Evolutionary conservation across 1,140 invertebrate genomes (phyloP).

Genomic region (Saccostrea cuccullata): DNA sequence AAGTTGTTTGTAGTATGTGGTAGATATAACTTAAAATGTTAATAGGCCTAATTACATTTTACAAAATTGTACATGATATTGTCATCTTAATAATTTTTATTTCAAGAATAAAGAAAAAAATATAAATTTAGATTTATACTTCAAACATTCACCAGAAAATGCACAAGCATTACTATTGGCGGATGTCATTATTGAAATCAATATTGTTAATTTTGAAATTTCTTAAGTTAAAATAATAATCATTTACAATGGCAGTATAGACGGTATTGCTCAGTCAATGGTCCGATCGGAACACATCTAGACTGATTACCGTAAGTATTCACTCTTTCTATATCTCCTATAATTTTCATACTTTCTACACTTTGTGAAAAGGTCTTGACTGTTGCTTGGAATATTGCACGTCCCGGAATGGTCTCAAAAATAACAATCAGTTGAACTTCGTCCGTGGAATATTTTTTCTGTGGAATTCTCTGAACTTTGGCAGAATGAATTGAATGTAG

Average conservation of each 20-base stretch:
- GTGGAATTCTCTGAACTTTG: not conserved
- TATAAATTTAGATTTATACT: too few relatives aligned
- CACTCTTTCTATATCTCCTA: not conserved
- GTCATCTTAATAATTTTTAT: too few relatives aligned
- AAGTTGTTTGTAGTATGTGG: too few relatives aligned
- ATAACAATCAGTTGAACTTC: not conserved
- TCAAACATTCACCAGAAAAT: too few relatives aligned
- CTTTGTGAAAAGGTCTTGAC: not conserved
- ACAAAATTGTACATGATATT: too few relatives aligned
- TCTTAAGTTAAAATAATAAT: not conserved
- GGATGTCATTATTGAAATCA: too few relatives aligned
- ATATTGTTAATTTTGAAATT: too few relatives aligned
- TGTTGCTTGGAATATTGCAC: not conserved
- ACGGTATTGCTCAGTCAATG: not conserved
- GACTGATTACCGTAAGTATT: not conserved
- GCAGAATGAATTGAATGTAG: not conserved
- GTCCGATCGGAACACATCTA: not conserved
- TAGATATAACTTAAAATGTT: too few relatives aligned
- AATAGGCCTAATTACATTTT: too few relatives aligned
- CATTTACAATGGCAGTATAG: not conserved
- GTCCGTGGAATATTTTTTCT: not conserved
- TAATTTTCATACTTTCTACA: not conserved
- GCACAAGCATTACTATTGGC: too few relatives aligned
- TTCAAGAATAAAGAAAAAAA: too few relatives aligned
- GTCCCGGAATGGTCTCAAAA: not conserved